Base-by-base conservation (phyloP, 2,888 invertebrate genomes). In the Schizaphis graminum region DNA sequence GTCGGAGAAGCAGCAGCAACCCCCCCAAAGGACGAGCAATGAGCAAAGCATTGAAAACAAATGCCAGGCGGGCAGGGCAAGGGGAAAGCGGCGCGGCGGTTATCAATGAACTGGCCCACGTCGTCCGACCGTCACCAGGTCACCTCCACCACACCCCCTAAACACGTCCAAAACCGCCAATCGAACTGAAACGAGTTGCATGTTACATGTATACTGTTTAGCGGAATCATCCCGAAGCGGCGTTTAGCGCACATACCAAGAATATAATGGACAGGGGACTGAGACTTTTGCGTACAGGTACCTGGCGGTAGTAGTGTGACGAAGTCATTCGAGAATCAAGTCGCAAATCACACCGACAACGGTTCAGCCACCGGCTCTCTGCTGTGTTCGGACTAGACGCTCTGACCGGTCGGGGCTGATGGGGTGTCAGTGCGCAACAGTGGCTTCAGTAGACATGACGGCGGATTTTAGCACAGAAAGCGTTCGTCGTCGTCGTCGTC, bases 311-410 rank as follows among this genome's bases (percentile, higher is more conserved):
- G 56, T 35, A 44, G n/a, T 85, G 57, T 90, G 57, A 85, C 84
- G 89, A 28, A 89, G 61, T 91, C 94, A 94, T 94, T 94, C 94
- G 67, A 86, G n/a, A 61, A 56, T 35, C 35, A 67, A 67, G n/a
- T 67, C n/a, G 67, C n/a, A n/a, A n/a, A 16, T 35, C 35, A 77
- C 92, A 41, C 87, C 87, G 53, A 67, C 16, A 53, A 41, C 77
- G 49, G 77, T 26, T 3, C 49, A 24, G 77, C 21, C 53, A 90
- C 67, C 77, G 77, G 77, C 77, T 35, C 77, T 35, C 35, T 35
- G 77, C 77, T 35, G 21, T 21, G 77, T 77, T 13, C 35, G 77
- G 77, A 35, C 8, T 35, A 41, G 35, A 56, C 53, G 89, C 41
- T 56, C 35, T n/a, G 77, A 56, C 88, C 21, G 49, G 49, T 49